Conservation (phyloP, 64 coral and sea anemone genomes). For the Orbicella faveolata region DNA sequence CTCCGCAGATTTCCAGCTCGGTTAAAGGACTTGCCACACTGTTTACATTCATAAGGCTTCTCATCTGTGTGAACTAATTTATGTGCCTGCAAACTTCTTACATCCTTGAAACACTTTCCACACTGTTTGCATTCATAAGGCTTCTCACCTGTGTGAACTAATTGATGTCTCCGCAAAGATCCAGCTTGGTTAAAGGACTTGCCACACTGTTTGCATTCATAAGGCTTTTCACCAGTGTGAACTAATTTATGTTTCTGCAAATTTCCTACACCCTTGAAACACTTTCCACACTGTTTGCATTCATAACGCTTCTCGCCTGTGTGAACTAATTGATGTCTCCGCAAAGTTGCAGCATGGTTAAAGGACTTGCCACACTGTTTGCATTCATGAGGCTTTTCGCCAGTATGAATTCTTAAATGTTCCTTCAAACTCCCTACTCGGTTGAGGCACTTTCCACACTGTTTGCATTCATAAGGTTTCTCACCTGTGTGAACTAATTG, state of each 20-base stretch:
- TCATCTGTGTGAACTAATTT: neutral
- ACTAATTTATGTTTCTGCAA: neutral
- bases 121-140: neutral
- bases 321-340: neutral
- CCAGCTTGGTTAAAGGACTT: neutral
- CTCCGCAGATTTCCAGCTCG: too few relatives aligned
- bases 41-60: neutral
- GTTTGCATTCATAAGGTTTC: neutral
- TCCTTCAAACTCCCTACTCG: too few relatives aligned
- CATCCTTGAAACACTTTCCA: neutral
- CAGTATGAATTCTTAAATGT: too few relatives aligned
- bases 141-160: neutral
- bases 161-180: neutral
- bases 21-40: constrained; percentile 8
- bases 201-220: neutral
- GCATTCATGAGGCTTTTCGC: neutral
- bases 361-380: neutral
- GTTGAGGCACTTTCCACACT: neutral
- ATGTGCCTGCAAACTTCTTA: neutral
- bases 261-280: neutral
- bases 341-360: neutral
- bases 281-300: neutral
- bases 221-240: neutral
- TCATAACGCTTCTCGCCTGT: neutral
- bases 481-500: neutral